Evolutionary conservation across 2,113 vertebrate genomes (phyloP).

Genomic region (Penelope pileata): DNA sequence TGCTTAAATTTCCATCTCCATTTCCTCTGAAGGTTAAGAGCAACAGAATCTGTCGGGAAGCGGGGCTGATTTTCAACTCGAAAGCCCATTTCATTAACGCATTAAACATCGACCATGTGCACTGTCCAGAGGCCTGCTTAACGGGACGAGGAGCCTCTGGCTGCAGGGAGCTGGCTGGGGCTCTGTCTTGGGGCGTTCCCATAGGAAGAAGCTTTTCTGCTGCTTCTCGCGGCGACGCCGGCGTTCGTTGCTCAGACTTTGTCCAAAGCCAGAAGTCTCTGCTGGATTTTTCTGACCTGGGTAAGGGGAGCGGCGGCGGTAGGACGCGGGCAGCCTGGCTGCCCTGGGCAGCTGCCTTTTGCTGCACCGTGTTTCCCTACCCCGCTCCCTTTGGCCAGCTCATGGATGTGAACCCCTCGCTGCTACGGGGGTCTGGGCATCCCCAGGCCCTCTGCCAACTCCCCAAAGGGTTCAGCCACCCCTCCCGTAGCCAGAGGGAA

Average conservation of each 20-base stretch:
- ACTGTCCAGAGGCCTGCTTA: slow-evolving; percentile 49
- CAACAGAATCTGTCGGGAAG: slow-evolving; percentile 56
- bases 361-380: neutral
- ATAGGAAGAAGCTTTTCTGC: neutral
- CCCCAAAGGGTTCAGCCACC: slow-evolving; percentile 50
- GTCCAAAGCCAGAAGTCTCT: slow-evolving; percentile 28
- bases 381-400: neutral
- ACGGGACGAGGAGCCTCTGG: slow-evolving; percentile 39
- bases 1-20: slow-evolving; percentile 29
- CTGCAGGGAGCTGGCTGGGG: neutral
- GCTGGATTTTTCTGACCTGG: neutral
- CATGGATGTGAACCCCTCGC: slow-evolving; percentile 41
- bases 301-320: neutral
- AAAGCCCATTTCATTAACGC: slow-evolving; percentile 51
- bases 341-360: neutral
- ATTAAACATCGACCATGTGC: slow-evolving; percentile 61
- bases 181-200: neutral
- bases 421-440: slow-evolving; percentile 45
- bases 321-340: neutral
- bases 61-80: neutral
- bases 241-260: neutral
- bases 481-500: neutral
- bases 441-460: slow-evolving; percentile 48
- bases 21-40: slow-evolving; percentile 63
- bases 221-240: neutral